Evolutionary conservation across 2,888 invertebrate species (phyloP).

Genomic region (Dione vanillae): DNA sequence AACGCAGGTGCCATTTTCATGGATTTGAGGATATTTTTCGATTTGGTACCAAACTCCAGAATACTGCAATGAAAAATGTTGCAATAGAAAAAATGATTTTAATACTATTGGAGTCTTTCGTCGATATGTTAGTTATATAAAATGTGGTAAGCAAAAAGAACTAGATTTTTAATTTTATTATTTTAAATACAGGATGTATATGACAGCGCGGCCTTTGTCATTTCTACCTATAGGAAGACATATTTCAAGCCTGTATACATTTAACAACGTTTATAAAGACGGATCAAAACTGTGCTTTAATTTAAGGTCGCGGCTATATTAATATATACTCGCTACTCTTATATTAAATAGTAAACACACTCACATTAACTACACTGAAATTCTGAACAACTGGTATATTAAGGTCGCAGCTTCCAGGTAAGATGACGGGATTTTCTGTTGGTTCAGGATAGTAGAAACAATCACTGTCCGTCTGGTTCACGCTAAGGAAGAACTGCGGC

Average conservation of each 20-base stretch:
- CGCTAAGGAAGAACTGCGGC: slow-evolving; percentile 58
- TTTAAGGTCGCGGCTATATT: too few species aligned
- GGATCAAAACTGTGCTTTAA: too few species aligned
- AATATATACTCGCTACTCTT: too few species aligned
- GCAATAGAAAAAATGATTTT: background rate
- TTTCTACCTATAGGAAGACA: too few species aligned
- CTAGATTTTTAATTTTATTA: too few species aligned
- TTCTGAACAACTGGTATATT: slow-evolving; percentile 60
- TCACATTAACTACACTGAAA: slow-evolving; percentile 61
- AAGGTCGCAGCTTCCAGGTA: slow-evolving; percentile 71
- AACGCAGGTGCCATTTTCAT: slow-evolving; percentile 60
- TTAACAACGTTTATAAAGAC: too few species aligned
- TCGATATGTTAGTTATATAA: too few species aligned
- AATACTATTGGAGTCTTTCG: too few species aligned
- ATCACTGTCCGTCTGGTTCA: slow-evolving; percentile 59
- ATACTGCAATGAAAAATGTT: slow-evolving; percentile 57
- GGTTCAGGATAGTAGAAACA: slow-evolving; percentile 73
- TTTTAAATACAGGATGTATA: too few species aligned
- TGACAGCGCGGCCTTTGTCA: too few species aligned
- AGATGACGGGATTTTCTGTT: slow-evolving; percentile 57
- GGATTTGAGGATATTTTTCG: slow-evolving; percentile 64
- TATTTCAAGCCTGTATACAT: too few species aligned
- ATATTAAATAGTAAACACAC: background rate
- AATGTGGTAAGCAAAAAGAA: too few species aligned
- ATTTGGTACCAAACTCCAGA: slow-evolving; percentile 74